These are phyloP conservation scores for Diarsia brunnea DNA, from an alignment of 2,888 invertebrate species.

Conservation along the genomic window DNA sequence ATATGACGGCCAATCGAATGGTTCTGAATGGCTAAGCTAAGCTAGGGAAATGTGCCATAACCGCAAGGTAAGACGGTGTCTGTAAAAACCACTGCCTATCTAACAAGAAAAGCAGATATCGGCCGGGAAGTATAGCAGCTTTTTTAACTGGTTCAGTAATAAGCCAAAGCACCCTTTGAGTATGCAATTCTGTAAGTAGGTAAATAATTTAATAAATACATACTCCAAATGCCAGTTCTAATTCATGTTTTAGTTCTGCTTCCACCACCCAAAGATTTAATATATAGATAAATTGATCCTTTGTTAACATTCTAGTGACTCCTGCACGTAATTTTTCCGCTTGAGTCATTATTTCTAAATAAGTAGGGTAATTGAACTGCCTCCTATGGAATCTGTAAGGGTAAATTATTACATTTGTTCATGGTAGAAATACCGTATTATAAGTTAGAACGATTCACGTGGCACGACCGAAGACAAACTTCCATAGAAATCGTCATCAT, in stretches of 20 bases:
- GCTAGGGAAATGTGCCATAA: background rate
- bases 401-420: slow-evolving; percentile 10
- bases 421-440: background rate
- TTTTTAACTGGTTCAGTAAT: background rate
- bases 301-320: slow-evolving; percentile 76
- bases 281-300: slow-evolving; percentile 83
- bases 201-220: slow-evolving; percentile 20
- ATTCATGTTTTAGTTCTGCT: slow-evolving; percentile 82
- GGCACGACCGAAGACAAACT: background rate
- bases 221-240: slow-evolving; percentile 82
- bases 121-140: background rate
- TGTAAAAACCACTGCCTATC: background rate
- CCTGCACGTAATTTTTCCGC: slow-evolving; percentile 80
- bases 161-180: background rate
- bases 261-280: slow-evolving; percentile 78
- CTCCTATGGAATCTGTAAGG: slow-evolving; percentile 82
- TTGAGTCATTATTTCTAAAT: slow-evolving; percentile 82
- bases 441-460: background rate
- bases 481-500: no score
- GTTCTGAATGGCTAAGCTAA: no score
- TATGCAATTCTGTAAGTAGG: background rate
- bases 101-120: no score
- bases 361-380: slow-evolving; percentile 81
- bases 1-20: no score
- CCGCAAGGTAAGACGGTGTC: background rate